These are phyloP conservation scores for Pteropus rufus DNA, from an alignment of 2,797 vertebrate genomes.

Conservation along the genomic window DNA sequence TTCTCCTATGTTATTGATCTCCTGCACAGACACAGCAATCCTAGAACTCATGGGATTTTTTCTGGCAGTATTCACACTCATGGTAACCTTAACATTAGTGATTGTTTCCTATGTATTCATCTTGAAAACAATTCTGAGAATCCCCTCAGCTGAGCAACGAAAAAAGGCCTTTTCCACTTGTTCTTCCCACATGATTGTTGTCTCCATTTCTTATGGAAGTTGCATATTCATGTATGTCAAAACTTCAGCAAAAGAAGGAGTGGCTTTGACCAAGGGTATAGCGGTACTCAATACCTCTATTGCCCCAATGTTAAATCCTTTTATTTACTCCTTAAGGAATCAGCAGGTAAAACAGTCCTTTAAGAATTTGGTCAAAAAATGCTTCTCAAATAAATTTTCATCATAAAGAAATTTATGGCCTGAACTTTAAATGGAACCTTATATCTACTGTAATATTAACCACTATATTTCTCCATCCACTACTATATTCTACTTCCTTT, in stretches of 20 bases:
- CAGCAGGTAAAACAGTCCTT: slow-evolving; percentile 63
- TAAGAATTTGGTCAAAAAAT: slow-evolving; percentile 45
- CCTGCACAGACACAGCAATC: slow-evolving; percentile 55
- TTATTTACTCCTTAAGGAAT: slow-evolving; percentile 69
- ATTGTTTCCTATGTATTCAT: slow-evolving; percentile 58
- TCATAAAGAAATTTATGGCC: not conserved
- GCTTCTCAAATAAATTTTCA: slow-evolving; percentile 25
- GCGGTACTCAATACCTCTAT: slow-evolving; percentile 49
- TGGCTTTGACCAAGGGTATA: slow-evolving; percentile 11
- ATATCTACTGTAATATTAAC: not conserved
- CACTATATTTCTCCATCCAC: not conserved
- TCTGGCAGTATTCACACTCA: slow-evolving; percentile 38
- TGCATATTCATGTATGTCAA: slow-evolving; percentile 74
- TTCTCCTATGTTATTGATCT: slow-evolving; percentile 27
- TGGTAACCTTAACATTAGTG: slow-evolving; percentile 51
- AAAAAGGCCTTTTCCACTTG: slow-evolving; percentile 59
- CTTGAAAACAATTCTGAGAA: slow-evolving; percentile 49
- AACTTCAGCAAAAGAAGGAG: not conserved
- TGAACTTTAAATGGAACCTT: not conserved
- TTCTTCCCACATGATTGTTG: slow-evolving; percentile 62
- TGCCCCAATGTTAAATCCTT: slow-evolving; percentile 66
- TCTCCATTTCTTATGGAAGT: slow-evolving; percentile 69
- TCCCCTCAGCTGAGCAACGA: slow-evolving; percentile 39
- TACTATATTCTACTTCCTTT: not conserved
- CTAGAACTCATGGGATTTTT: slow-evolving; percentile 45